Conservation (phyloP, 2,797 vertebrate species). For the Manis pentadactyla region DNA sequence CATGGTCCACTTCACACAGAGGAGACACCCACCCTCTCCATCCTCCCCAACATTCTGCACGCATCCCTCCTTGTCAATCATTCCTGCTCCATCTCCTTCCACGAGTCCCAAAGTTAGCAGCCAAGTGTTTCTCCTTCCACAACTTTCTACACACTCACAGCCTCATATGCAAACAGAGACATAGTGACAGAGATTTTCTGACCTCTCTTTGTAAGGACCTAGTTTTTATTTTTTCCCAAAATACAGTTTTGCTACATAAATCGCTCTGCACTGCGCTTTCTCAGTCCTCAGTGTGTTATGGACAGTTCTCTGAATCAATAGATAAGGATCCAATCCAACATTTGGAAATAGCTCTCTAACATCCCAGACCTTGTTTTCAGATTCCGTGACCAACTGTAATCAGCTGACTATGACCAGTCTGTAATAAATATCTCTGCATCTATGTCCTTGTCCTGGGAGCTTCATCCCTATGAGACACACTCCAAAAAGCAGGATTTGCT, state of each 20-base stretch:
- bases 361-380: neutral
- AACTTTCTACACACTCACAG: neutral
- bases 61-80: neutral
- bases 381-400: neutral
- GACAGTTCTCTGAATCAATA: neutral
- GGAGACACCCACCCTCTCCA: neutral
- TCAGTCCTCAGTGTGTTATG: neutral
- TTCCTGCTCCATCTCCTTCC: neutral
- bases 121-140: neutral
- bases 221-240: neutral
- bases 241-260: neutral
- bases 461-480: neutral
- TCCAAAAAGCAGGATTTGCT: neutral
- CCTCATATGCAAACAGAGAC: neutral
- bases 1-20: neutral
- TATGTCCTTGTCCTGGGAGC: neutral
- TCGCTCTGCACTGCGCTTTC: neutral
- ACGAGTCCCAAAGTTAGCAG: neutral
- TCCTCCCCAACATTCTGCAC: neutral
- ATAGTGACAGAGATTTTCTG: neutral
- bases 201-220: neutral
- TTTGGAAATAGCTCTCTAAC: neutral
- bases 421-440: neutral
- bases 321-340: neutral
- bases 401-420: neutral